Evolutionary conservation across 2,888 invertebrate genomes (phyloP).

Genomic region (Agrotis exclamationis): DNA sequence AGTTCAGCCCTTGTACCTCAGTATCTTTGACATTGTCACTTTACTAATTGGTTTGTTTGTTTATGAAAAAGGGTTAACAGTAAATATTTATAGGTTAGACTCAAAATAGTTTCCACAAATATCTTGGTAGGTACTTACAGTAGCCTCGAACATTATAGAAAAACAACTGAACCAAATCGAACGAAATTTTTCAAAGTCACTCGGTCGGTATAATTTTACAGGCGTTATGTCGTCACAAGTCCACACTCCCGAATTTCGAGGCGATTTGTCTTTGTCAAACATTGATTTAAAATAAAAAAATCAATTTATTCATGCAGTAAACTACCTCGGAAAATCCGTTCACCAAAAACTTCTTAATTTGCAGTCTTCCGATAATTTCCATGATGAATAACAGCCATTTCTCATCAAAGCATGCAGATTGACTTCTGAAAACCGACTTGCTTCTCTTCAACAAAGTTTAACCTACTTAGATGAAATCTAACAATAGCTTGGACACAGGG

Average conservation of each 20-base stretch:
- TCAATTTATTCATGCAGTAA: no score
- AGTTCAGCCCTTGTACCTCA: slow-evolving; percentile 15
- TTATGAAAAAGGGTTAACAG: slow-evolving; percentile 7
- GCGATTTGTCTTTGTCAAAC: no score
- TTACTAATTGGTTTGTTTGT: slow-evolving; percentile 36
- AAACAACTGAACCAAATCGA: no score
- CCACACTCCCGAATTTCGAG: no score
- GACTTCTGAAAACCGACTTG: slow-evolving; percentile 3
- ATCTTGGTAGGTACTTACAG: no score
- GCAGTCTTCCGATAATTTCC: slow-evolving; percentile 2
- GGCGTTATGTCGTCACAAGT: no score
- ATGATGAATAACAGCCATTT: neutral
- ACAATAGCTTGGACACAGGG: slow-evolving; percentile 26
- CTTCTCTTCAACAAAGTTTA: slow-evolving; percentile 13
- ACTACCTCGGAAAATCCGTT: neutral
- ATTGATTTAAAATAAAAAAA: no score
- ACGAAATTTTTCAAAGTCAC: no score
- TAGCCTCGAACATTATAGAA: no score
- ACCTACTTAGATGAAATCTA: slow-evolving; percentile 16
- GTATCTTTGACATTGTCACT: slow-evolving; percentile 37
- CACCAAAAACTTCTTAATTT: neutral
- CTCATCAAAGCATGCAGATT: neutral
- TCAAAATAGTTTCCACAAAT: neutral
- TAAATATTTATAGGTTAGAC: neutral
- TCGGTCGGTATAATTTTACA: no score